A percentile compares a stretch with the other conserved stretches of the same genome.
These are phyloP conservation scores for Enteromius treurensis DNA, from an alignment of 2,797 vertebrate species.

Conservation along the genomic window DNA sequence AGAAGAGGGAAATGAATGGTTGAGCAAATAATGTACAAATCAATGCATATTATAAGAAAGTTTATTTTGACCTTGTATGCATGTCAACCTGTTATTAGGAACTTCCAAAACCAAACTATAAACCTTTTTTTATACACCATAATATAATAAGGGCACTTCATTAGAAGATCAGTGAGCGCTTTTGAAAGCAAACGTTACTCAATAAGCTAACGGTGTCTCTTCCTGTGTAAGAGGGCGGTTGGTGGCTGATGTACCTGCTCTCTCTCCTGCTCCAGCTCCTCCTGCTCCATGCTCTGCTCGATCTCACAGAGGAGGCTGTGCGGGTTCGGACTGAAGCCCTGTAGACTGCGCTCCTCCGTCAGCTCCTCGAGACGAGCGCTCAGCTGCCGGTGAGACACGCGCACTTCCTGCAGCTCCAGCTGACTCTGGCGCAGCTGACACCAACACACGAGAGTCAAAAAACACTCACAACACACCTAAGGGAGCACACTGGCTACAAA, in stretches of 20 bases:
- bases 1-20: too few relatives aligned
- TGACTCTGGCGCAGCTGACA: conserved; percentile 90
- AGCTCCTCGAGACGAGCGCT: conserved; percentile 88
- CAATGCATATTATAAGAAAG: too few relatives aligned
- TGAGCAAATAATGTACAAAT: too few relatives aligned
- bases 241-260: conserved; percentile 84
- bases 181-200: too few relatives aligned
- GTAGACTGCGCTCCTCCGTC: conserved; percentile 89
- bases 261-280: conserved; percentile 95
- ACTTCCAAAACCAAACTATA: too few relatives aligned
- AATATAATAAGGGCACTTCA: too few relatives aligned
- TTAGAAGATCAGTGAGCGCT: neutral
- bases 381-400: conserved; percentile 88
- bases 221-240: neutral
- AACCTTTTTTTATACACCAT: too few relatives aligned
- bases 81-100: too few relatives aligned
- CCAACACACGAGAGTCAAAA: conserved; percentile 11
- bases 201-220: neutral
- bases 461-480: conserved; percentile 20
- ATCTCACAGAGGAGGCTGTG: conserved; percentile 94
- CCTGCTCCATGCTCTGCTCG: conserved; percentile 98
- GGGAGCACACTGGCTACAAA: neutral
- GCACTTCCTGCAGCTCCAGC: conserved; percentile 91
- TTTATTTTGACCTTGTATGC: too few relatives aligned
- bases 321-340: conserved; percentile 84